Conservation (phyloP, 2,113 vertebrate species). For the human (Homo sapiens) region DNA sequence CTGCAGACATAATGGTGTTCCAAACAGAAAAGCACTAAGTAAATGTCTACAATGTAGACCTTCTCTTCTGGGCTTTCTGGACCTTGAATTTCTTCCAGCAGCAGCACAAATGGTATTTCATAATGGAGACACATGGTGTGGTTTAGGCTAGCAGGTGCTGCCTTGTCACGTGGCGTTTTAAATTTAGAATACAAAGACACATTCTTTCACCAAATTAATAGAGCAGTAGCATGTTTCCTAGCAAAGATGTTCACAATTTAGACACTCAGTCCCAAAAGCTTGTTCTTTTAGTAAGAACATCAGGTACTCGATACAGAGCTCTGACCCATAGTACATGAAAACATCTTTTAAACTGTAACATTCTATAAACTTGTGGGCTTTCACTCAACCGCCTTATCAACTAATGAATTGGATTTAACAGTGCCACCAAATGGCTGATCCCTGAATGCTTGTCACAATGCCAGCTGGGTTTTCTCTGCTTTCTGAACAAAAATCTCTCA, state of each 20-base stretch:
- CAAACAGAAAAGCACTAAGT: background rate
- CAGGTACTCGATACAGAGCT: background rate
- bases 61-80: constrained; percentile 11
- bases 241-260: constrained; percentile 34
- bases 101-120: background rate
- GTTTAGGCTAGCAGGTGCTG: background rate
- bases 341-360: background rate
- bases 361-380: background rate
- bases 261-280: constrained; percentile 4
- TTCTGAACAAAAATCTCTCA: constrained; percentile 51
- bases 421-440: background rate
- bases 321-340: constrained; percentile 2
- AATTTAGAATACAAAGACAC: constrained; percentile 56
- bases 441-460: background rate
- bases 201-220: constrained; percentile 14
- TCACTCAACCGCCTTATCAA: constrained; percentile 50
- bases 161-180: background rate
- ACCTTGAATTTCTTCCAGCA: background rate
- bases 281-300: constrained; percentile 57
- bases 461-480: constrained; percentile 42
- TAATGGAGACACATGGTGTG: background rate
- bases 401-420: constrained; percentile 41
- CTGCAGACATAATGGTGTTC: background rate
- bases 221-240: background rate
- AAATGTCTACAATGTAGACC: background rate